Evolutionary conservation across 2,113 vertebrate genomes (phyloP).

Genomic region (Lepidothrix coronata): DNA sequence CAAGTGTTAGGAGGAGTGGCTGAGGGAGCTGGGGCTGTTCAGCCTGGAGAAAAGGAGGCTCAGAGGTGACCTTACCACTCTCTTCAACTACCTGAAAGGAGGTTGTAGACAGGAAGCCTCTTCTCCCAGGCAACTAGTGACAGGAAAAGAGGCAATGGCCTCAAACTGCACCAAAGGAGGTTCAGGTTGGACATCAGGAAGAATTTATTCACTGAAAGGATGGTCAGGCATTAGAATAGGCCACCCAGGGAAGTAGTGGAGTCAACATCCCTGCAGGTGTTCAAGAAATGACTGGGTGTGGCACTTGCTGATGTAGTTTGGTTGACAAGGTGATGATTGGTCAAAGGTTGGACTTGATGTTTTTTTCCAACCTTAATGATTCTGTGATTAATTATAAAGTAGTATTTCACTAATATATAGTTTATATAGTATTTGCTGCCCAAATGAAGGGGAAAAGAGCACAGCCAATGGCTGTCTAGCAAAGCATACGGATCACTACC

Average conservation of each 20-base stretch:
- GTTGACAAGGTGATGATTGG: not conserved
- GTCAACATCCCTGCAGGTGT: not conserved
- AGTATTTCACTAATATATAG: not conserved
- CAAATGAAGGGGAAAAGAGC: not conserved
- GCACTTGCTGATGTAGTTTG: not conserved
- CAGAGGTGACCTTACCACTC: too few species aligned
- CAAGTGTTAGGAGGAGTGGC: not conserved
- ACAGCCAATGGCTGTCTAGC: not conserved
- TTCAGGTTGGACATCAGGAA: not conserved
- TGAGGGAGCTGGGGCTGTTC: not conserved
- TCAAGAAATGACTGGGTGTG: not conserved
- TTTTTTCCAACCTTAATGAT: not conserved
- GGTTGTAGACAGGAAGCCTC: not conserved
- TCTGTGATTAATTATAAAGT: not conserved
- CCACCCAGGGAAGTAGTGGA: not conserved
- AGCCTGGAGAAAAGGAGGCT: not conserved
- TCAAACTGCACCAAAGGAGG: not conserved
- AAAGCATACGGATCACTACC: not conserved
- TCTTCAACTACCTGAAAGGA: not conserved
- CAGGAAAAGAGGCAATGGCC: not conserved
- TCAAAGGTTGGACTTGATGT: not conserved
- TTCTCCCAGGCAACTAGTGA: not conserved
- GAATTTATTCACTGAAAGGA: not conserved
- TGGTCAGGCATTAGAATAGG: not conserved
- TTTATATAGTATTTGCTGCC: not conserved